phyloP scores from a whole-genome alignment of 2,888 invertebrate species.

The Idaea straminata region DNA sequence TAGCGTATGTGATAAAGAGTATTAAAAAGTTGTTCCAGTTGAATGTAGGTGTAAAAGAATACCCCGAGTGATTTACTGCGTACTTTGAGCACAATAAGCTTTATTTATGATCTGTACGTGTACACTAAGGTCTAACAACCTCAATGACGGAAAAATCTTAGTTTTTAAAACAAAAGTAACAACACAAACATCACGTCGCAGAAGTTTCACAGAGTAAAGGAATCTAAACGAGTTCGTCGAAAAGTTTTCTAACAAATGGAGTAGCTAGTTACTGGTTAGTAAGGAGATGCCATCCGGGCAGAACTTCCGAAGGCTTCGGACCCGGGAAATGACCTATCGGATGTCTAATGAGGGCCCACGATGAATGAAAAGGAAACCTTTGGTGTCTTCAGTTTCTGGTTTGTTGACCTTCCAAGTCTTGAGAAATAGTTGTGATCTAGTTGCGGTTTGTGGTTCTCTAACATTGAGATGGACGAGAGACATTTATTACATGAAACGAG shows the following conservation, averaged over 20 bases:
- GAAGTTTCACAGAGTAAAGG: not conserved
- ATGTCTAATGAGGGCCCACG: slow-evolving; percentile 53
- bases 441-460: not conserved
- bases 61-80: not conserved
- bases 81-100: not conserved
- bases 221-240: slow-evolving; percentile 11
- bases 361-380: slow-evolving; percentile 23
- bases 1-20: not conserved
- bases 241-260: slow-evolving; percentile 31
- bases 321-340: slow-evolving; percentile 57
- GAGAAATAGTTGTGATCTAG: not conserved
- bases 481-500: not conserved
- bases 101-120: not conserved
- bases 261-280: slow-evolving; percentile 46
- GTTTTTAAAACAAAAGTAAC: not conserved
- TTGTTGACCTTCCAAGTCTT: not conserved
- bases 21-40: not conserved
- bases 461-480: not conserved
- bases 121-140: not conserved
- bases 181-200: slow-evolving; percentile 1
- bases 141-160: not conserved
- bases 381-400: not conserved
- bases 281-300: slow-evolving; percentile 40
- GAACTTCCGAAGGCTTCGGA: slow-evolving; percentile 49
- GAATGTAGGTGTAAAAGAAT: not conserved